Percentiles rank a stretch among this genome's conserved stretches.
Conservation (phyloP, 1,140 invertebrate species). For the Zaprionus capensis region DNA sequence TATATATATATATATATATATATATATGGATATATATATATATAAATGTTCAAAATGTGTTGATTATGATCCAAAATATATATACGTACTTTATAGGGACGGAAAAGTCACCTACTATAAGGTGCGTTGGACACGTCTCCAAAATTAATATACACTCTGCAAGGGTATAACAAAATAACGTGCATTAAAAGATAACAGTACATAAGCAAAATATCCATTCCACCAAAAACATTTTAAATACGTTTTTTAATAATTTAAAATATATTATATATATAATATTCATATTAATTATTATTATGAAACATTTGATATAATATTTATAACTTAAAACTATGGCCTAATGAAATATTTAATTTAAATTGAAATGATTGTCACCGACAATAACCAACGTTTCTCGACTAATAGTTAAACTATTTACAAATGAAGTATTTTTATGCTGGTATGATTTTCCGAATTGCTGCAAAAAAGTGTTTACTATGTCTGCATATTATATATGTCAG, state of each 20-base stretch:
- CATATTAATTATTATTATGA: neutral
- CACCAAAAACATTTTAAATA: neutral
- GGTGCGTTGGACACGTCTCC: no score
- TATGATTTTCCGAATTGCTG: constrained; percentile 22
- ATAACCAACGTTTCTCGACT: constrained; percentile 7
- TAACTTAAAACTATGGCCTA: neutral
- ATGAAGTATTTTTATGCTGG: constrained; percentile 22
- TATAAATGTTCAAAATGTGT: no score
- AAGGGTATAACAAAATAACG: no score
- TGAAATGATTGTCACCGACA: neutral
- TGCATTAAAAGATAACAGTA: no score
- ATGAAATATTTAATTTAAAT: neutral
- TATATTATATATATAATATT: neutral
- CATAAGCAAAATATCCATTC: no score
- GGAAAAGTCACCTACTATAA: no score
- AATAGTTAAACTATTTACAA: constrained; percentile 60
- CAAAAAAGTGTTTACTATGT: constrained; percentile 28
- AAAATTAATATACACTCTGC: no score
- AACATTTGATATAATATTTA: neutral
- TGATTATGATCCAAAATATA: no score
- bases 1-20: no score
- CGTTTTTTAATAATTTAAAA: neutral
- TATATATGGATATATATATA: no score
- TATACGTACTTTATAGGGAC: no score
- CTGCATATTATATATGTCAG: constrained; percentile 47